A percentile compares a stretch with the other conserved stretches of the same genome.
Evolutionary conservation across 2,888 invertebrate genomes (phyloP).

Genomic region (Abrostola triplasia): DNA sequence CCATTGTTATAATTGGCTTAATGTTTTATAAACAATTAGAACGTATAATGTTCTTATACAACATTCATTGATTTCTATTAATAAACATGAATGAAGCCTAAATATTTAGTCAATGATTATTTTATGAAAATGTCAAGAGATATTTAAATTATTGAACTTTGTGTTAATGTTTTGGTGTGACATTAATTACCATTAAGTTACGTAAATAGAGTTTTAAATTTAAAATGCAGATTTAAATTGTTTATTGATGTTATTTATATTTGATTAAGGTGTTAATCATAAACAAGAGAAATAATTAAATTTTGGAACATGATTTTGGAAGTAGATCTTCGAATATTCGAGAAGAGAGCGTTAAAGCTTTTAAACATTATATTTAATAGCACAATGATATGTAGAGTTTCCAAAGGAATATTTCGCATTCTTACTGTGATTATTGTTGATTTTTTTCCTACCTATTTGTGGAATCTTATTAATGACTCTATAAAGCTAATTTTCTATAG

Average conservation of each 20-base stretch:
- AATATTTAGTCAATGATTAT: slow-evolving; percentile 8
- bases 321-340: too few species aligned
- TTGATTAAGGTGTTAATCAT: neutral
- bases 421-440: too few species aligned
- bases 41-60: slow-evolving; percentile 12
- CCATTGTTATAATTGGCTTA: neutral
- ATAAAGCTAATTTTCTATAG: too few species aligned
- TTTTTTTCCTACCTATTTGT: too few species aligned
- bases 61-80: slow-evolving; percentile 22
- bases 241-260: slow-evolving; percentile 1
- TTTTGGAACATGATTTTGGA: neutral
- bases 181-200: slow-evolving; percentile 12
- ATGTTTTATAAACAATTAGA: slow-evolving; percentile 3
- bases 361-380: too few species aligned
- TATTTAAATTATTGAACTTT: slow-evolving; percentile 10
- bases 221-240: slow-evolving; percentile 2
- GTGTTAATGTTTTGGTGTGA: slow-evolving; percentile 13
- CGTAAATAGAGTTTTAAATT: slow-evolving; percentile 11
- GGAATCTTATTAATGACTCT: too few species aligned
- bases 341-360: too few species aligned
- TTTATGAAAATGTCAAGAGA: slow-evolving; percentile 7
- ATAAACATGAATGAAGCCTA: slow-evolving; percentile 16
- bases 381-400: too few species aligned
- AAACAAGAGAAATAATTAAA: neutral
- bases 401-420: too few species aligned